Percentiles rank a stretch among this genome's conserved stretches.
phyloP scores from a whole-genome alignment of 2,113 vertebrate genomes.

The Cololabis saira region DNA sequence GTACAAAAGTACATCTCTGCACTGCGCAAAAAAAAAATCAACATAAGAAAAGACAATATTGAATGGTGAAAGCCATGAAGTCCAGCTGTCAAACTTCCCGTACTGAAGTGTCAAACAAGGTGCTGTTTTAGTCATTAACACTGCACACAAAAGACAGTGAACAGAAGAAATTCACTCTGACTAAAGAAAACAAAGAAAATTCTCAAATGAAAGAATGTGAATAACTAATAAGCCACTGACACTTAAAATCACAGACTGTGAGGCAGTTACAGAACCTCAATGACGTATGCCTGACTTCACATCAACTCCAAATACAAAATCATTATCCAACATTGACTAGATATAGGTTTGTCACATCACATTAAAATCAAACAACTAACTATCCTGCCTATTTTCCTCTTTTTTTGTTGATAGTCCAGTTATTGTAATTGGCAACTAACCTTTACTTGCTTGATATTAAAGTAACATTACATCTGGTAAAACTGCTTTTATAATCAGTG shows the following conservation, averaged over 20 bases:
- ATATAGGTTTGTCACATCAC: no score
- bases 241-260: not conserved
- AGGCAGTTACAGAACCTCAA: not conserved
- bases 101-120: slow-evolving; percentile 38
- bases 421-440: not conserved
- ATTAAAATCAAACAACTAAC: no score
- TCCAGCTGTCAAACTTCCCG: slow-evolving; percentile 55
- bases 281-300: not conserved
- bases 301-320: not conserved
- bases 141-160: slow-evolving; percentile 27
- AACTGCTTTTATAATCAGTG: not conserved
- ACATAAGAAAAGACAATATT: slow-evolving; percentile 31
- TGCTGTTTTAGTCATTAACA: slow-evolving; percentile 42
- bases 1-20: slow-evolving; percentile 1
- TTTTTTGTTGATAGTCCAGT: not conserved
- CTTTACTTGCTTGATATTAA: not conserved
- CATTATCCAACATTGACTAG: not conserved
- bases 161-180: slow-evolving; percentile 1
- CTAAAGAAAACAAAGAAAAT: slow-evolving; percentile 25
- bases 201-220: slow-evolving; percentile 18
- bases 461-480: no score
- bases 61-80: slow-evolving; percentile 28
- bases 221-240: slow-evolving; percentile 21
- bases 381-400: not conserved
- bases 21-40: slow-evolving; percentile 17